Evolutionary conservation across 2,888 invertebrate species (phyloP).

Genomic region (Marronus borbonicus): DNA sequence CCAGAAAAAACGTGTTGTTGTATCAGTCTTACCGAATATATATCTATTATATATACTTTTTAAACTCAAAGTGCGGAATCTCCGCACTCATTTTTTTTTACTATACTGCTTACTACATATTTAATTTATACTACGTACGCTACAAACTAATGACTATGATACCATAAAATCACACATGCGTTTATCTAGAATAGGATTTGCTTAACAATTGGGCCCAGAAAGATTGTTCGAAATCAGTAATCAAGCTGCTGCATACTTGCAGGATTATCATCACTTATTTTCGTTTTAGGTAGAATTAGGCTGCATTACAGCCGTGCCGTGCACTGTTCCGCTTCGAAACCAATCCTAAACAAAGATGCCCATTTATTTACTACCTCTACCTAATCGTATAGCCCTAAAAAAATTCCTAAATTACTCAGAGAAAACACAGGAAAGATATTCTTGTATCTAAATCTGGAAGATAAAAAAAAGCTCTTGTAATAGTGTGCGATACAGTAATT

Average conservation of each 20-base stretch:
- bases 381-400: conserved; percentile 17
- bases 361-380: conserved; percentile 24
- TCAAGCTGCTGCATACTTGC: conserved; percentile 63
- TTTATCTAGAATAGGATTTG: conserved; percentile 68
- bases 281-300: conserved; percentile 47
- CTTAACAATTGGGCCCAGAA: conserved; percentile 70
- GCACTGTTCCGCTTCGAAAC: conserved; percentile 56
- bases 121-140: conserved; percentile 56
- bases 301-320: conserved; percentile 65
- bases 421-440: too few relatives aligned
- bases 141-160: conserved; percentile 70
- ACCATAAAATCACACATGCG: conserved; percentile 71
- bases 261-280: conserved; percentile 64
- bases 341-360: conserved; percentile 25
- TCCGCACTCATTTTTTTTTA: conserved; percentile 51
- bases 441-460: too few relatives aligned
- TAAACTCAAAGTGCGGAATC: conserved; percentile 54
- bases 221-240: conserved; percentile 70
- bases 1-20: conserved; percentile 70
- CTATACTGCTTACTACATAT: conserved; percentile 60
- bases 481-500: background rate
- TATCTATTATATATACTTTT: conserved; percentile 51
- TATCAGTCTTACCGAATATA: conserved; percentile 71
- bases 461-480: too few relatives aligned
- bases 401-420: too few relatives aligned